Evolutionary conservation across 2,113 vertebrate species (phyloP).

Genomic region (Scomber japonicus): DNA sequence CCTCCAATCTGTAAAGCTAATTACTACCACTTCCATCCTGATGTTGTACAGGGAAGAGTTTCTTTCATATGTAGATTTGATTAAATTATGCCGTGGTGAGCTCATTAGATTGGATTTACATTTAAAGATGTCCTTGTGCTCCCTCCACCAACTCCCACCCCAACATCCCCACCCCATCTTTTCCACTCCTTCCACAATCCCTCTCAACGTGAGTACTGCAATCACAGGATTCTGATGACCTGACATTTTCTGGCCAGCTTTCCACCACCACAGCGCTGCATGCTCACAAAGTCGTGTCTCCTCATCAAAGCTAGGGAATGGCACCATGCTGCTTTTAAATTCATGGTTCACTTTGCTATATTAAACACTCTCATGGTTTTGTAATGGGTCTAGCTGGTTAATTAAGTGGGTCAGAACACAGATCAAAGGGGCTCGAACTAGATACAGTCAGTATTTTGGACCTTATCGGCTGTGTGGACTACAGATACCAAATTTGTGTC

Average conservation of each 20-base stretch:
- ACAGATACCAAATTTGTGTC: slow-evolving; percentile 13
- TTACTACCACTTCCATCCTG: slow-evolving; percentile 61
- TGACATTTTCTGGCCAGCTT: slow-evolving; percentile 66
- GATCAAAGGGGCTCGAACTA: slow-evolving; percentile 61
- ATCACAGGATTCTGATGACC: slow-evolving; percentile 77
- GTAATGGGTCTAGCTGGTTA: slow-evolving; percentile 61
- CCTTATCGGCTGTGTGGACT: not conserved
- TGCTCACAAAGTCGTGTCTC: slow-evolving; percentile 50
- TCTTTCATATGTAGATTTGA: slow-evolving; percentile 81
- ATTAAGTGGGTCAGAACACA: slow-evolving; percentile 61
- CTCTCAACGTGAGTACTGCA: slow-evolving; percentile 40
- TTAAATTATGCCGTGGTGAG: slow-evolving; percentile 75
- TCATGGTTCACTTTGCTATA: slow-evolving; percentile 71
- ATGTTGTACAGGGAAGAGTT: slow-evolving; percentile 49
- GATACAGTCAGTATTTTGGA: slow-evolving; percentile 33
- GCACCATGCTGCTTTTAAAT: slow-evolving; percentile 69
- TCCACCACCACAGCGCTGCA: slow-evolving; percentile 33
- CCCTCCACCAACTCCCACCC: slow-evolving; percentile 14
- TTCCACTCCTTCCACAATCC: slow-evolving; percentile 11
- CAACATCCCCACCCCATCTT: not conserved
- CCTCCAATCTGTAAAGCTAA: slow-evolving; percentile 72
- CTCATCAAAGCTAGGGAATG: slow-evolving; percentile 73
- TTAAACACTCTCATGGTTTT: slow-evolving; percentile 69
- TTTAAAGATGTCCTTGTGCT: slow-evolving; percentile 74
- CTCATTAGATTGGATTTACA: slow-evolving; percentile 80